Evolutionary conservation across 2,113 vertebrate genomes (phyloP), one percentile per base, ranked within the genome.

Genomic region (Gopherus flavomarginatus): DNA sequence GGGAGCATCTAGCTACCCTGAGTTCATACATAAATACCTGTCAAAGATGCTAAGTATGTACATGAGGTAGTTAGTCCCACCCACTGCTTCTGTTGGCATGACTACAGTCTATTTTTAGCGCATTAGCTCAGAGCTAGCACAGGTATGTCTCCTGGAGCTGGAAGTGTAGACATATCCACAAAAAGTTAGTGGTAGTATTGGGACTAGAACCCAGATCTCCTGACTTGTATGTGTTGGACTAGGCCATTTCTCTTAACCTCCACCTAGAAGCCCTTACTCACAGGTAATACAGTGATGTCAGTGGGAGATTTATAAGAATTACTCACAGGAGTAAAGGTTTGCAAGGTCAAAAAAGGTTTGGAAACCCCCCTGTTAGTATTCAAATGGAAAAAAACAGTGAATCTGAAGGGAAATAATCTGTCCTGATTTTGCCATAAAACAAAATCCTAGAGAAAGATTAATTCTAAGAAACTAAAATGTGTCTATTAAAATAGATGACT

Each of bases 391-490:
- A 87, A 10, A 49, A 14, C 78, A 92, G 83, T 94, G 79, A 94
- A 87, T 91, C 19, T 19, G 83, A 52, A 88, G 69, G 59, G 56
- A 96, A 97, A 89, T 49, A 84, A 93, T 84, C 78, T 3, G 1
- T 95, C 90, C 47, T 89, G 92, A 95, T 92, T 96, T 96, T 81
- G 29, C 50, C 42, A 85, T 56, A 82, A 50, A 88, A 90, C 59
- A 59, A 82, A 75, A 50, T 52, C 24, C 8, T 38, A 59, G 47
- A 85, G 52, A 52, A 92, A 93, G 89, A 94, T 88, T 96, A 95
- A 93, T 96, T 96, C 83, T 44, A 88, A 86, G 83, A 85, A 94
- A 92, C 44, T 88, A 54, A 92, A 93, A n/a, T 8, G 59, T n/a
- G 54, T 89, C 87, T 95, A 47, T 92, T 93, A 94, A 69, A 83